phyloP scores from a whole-genome alignment of 2,888 invertebrate species.

The Drosophila sordidapex region DNA sequence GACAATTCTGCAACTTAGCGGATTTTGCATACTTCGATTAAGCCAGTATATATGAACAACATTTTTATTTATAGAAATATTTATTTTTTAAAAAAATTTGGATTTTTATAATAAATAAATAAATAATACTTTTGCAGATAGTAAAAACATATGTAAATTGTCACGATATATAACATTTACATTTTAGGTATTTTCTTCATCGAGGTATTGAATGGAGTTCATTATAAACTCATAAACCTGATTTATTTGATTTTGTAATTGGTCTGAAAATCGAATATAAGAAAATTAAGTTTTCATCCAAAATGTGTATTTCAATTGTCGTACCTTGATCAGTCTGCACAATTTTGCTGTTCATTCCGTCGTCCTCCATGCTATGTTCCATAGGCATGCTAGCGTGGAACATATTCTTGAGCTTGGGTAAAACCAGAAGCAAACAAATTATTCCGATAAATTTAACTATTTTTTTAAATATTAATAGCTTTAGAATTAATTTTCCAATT shows the following conservation, averaged over 20 bases:
- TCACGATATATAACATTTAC: background rate
- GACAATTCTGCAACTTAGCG: background rate
- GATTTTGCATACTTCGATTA: background rate
- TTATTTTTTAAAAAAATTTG: slow-evolving; percentile 1
- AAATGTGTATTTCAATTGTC: too few species aligned
- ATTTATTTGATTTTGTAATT: slow-evolving; percentile 85
- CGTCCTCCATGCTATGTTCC: slow-evolving; percentile 63
- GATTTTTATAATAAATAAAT: slow-evolving; percentile 23
- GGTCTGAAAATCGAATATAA: slow-evolving; percentile 64
- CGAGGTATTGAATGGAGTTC: slow-evolving; percentile 75
- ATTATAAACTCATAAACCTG: slow-evolving; percentile 85
- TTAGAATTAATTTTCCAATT: slow-evolving; percentile 90
- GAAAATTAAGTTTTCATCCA: background rate
- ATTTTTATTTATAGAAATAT: background rate
- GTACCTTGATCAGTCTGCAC: slow-evolving; percentile 76
- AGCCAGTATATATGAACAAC: background rate
- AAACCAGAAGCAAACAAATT: slow-evolving; percentile 90
- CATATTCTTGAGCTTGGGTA: slow-evolving; percentile 87
- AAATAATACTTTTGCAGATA: slow-evolving; percentile 40
- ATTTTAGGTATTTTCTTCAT: slow-evolving; percentile 32
- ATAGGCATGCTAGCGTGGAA: slow-evolving; percentile 59
- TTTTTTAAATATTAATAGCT: slow-evolving; percentile 92
- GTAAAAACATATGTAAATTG: background rate
- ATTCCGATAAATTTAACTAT: slow-evolving; percentile 92
- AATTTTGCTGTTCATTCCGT: slow-evolving; percentile 71